Evolutionary conservation across 2,113 vertebrate species (phyloP).

Genomic region (Alces alces): DNA sequence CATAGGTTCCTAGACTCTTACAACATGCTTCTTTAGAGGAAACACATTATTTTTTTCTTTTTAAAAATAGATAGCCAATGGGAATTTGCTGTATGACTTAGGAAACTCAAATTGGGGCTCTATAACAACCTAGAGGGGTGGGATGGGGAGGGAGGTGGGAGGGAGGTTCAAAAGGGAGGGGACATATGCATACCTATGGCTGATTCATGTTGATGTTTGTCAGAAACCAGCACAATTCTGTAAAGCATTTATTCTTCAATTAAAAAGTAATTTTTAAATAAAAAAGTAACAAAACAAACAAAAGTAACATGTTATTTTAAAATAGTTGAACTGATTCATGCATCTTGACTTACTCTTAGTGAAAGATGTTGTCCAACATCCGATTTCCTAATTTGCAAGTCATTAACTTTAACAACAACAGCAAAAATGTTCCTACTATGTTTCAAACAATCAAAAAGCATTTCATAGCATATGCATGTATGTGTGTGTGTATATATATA

Average conservation of each 20-base stretch:
- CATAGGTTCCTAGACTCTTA: too few species aligned
- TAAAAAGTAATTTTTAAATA: not conserved
- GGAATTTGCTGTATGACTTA: not conserved
- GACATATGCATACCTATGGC: not conserved
- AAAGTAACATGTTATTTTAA: not conserved
- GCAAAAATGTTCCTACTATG: not conserved
- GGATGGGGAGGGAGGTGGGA: not conserved
- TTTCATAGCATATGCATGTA: not conserved
- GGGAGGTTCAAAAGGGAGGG: not conserved
- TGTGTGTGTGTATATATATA: not conserved
- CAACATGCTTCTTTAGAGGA: not conserved
- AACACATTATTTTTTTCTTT: not conserved
- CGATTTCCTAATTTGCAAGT: not conserved
- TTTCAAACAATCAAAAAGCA: not conserved
- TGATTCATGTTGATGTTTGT: not conserved
- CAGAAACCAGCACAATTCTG: not conserved
- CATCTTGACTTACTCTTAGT: not conserved
- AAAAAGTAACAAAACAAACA: not conserved
- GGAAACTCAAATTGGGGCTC: not conserved
- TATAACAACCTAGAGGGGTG: not conserved
- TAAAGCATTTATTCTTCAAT: not conserved
- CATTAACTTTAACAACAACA: not conserved
- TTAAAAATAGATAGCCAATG: not conserved
- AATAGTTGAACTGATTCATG: not conserved
- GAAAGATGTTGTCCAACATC: not conserved